These are phyloP conservation scores for Thalassophryne amazonica DNA, from an alignment of 2,797 vertebrate genomes.

Conservation along the genomic window DNA sequence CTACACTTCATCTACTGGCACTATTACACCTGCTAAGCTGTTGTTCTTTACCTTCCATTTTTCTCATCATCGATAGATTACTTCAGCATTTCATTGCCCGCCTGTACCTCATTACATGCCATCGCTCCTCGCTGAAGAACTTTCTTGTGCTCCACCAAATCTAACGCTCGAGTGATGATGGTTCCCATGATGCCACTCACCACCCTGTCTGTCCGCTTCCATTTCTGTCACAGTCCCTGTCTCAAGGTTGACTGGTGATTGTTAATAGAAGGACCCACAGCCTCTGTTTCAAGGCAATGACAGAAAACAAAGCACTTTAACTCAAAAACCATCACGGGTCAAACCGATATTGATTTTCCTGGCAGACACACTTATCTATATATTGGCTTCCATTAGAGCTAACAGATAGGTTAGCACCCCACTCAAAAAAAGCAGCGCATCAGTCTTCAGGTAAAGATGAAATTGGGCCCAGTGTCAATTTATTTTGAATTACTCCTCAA, in stretches of 20 bases:
- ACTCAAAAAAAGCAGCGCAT: conserved; percentile 61
- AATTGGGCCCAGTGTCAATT: conserved; percentile 74
- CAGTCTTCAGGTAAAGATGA: conserved; percentile 63
- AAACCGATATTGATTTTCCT: conserved; percentile 82
- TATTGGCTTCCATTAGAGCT: conserved; percentile 75
- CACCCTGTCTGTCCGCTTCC: conserved; percentile 37
- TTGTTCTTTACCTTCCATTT: not conserved
- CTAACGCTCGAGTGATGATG: conserved; percentile 54
- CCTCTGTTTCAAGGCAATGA: conserved; percentile 55
- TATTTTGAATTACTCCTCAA: conserved; percentile 67
- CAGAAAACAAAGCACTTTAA: conserved; percentile 69
- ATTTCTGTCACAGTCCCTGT: conserved; percentile 39
- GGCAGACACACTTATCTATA: conserved; percentile 76
- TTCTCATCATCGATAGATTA: conserved; percentile 20
- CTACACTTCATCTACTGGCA: not conserved
- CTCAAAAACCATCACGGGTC: conserved; percentile 70
- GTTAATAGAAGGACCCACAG: conserved; percentile 50
- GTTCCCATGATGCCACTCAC: conserved; percentile 16
- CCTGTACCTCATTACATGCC: conserved; percentile 11
- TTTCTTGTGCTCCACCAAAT: conserved; percentile 49
- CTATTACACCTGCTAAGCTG: not conserved
- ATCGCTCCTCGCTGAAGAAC: conserved; percentile 23
- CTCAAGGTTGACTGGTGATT: conserved; percentile 64
- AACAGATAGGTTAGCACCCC: conserved; percentile 62
- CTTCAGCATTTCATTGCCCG: conserved; percentile 5